Evolutionary conservation across 2,113 vertebrate species (phyloP).

Genomic region (Prunella himalayana): DNA sequence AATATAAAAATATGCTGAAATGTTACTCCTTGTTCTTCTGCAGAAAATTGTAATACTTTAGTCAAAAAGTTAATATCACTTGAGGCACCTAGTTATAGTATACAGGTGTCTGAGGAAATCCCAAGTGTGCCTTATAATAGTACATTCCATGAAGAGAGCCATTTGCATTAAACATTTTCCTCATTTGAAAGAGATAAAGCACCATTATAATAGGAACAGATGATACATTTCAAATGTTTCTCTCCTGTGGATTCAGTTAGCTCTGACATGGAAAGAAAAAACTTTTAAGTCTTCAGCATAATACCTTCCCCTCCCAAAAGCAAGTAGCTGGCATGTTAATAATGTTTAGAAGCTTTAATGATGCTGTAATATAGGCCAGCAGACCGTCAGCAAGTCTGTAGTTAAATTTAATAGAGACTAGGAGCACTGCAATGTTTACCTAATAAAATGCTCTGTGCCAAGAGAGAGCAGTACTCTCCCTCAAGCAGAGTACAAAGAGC

Average conservation of each 20-base stretch:
- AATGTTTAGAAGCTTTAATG: background rate
- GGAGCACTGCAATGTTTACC: background rate
- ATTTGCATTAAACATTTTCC: conserved; percentile 20
- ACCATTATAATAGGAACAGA: background rate
- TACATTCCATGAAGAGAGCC: background rate
- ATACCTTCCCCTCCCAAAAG: background rate
- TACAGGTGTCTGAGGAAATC: background rate
- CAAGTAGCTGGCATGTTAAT: background rate
- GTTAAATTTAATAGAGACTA: background rate
- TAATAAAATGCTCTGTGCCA: background rate
- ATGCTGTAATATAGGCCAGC: background rate
- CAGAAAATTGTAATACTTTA: background rate
- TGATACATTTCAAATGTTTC: background rate
- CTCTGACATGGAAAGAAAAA: background rate
- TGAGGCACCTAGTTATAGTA: background rate
- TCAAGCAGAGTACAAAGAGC: background rate
- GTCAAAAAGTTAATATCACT: background rate
- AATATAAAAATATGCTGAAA: background rate
- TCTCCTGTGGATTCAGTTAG: background rate
- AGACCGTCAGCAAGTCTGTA: background rate
- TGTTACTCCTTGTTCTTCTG: background rate
- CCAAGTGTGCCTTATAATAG: background rate
- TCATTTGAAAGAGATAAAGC: conserved; percentile 19
- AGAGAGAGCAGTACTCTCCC: background rate
- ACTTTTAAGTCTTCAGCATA: background rate